Base-by-base conservation (phyloP, 2,797 vertebrate species). In the Enteromius mattozi region DNA sequence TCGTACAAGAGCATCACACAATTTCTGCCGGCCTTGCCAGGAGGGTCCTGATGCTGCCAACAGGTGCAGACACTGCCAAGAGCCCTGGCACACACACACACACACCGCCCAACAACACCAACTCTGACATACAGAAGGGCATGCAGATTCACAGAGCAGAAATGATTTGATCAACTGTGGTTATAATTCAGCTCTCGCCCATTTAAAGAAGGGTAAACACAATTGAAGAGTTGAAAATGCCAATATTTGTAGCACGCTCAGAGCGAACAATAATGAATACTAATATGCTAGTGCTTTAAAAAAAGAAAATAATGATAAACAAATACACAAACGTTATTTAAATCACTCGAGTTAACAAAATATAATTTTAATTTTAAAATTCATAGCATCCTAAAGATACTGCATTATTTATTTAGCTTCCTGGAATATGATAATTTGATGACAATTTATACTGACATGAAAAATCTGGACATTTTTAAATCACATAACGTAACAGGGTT, bases 121-220 rank as follows among this genome's bases (percentile, higher is more conserved):
- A 85, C 92, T 93, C 92, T 93, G 93, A 95, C 93, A 94, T 94
- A 94, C 93, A 94, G 94, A 94, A 95, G 95, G 94, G 92, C 94
- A 93, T 92, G 92, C 92, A 93, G 94, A 94, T 93, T 91, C 92
- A 90, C 92, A 92, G 91, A 93, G 92, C 92, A 93, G 92, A 93
- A 90, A 93, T 92, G 94, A 94, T 94, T 85, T 93, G 94, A 95
- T 95, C 93, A 93, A 92, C 91, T 92, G 92, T 94, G 94, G 94
- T 95, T 94, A 94, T 94, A 93, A 94, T 94, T 95, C 94, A 95
- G 92, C 92, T 93, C 93, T 93, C 92, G 92, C 82, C 88, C 89
- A 77, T 86, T 77, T 77, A 70, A 70, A 71, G 66, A 85, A 87
- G 82, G 21, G 47, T 69, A 82, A 78, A 78, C 63, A 69, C 47